Conservation (phyloP, 2,888 invertebrate genomes). For the Pegoplata infirma region DNA sequence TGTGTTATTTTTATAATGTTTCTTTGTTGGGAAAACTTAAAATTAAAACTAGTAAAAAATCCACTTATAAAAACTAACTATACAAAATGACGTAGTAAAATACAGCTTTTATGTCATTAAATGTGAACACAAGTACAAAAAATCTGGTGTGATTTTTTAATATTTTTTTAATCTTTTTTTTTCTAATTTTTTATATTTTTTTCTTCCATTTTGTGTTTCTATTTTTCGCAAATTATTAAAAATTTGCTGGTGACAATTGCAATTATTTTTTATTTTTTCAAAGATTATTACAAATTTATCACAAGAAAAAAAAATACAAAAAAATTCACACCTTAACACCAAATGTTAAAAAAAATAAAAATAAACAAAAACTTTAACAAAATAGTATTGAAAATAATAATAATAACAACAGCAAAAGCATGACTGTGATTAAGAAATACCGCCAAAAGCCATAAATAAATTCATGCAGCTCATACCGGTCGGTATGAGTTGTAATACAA, state of each 20-base stretch:
- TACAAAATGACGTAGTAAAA: conserved; percentile 25
- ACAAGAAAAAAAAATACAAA: not conserved
- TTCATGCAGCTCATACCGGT: not conserved
- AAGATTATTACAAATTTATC: conserved; percentile 12
- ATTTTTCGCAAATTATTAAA: not conserved
- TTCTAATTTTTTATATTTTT: not conserved
- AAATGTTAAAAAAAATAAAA: conserved; percentile 1
- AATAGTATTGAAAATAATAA: not conserved
- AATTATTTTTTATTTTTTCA: not conserved
- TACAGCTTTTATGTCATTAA: not conserved
- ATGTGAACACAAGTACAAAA: not conserved
- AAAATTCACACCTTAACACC: not conserved
- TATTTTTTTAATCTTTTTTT: not conserved
- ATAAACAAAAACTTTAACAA: conserved; percentile 8
- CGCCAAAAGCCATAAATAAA: conserved; percentile 54
- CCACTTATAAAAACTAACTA: not conserved
- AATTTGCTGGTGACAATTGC: not conserved
- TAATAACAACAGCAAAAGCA: conserved; percentile 14
- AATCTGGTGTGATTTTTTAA: not conserved
- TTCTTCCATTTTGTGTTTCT: not conserved
- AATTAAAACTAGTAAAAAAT: conserved; percentile 4
- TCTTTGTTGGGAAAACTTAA: conserved; percentile 4
- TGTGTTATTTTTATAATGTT: too few species aligned
- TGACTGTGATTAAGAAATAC: conserved; percentile 50
- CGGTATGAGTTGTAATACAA: conserved; percentile 18